Percentiles rank a stretch among this genome's conserved stretches.
Conservation (phyloP, 2,113 vertebrate species). For the Hydrolagus affinis region DNA sequence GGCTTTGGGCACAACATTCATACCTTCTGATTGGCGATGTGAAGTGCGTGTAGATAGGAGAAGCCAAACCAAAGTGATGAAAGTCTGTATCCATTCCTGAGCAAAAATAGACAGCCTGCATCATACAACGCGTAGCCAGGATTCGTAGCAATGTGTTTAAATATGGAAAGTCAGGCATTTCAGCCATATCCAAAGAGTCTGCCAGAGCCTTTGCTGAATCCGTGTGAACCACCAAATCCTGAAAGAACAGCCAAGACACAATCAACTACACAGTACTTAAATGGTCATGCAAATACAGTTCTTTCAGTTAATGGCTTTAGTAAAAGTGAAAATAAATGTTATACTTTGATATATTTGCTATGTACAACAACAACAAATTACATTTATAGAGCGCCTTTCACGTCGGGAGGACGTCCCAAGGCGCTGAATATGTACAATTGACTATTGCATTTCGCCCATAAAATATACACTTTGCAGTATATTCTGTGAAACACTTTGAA, state of each 20-base stretch:
- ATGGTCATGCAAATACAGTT: too few species aligned
- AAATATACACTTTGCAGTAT: too few species aligned
- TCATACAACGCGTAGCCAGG: constrained; percentile 93
- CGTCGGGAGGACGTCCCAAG: too few species aligned
- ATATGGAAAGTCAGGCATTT: constrained; percentile 66
- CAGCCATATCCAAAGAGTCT: constrained; percentile 78
- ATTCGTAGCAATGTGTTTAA: constrained; percentile 87
- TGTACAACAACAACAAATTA: too few species aligned
- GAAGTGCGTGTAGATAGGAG: constrained; percentile 95
- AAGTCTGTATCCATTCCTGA: constrained; percentile 95
- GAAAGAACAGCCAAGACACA: constrained; percentile 32
- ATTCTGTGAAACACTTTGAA: too few species aligned
- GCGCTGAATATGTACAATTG: too few species aligned
- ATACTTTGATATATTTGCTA: too few species aligned
- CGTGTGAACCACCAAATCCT: constrained; percentile 75
- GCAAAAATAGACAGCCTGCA: constrained; percentile 97
- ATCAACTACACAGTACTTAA: neutral
- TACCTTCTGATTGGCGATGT: constrained; percentile 96
- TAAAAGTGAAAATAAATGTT: too few species aligned
- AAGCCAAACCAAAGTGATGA: constrained; percentile 91
- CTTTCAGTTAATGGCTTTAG: too few species aligned
- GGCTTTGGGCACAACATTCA: constrained; percentile 22
- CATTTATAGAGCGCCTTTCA: too few species aligned
- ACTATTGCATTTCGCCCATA: too few species aligned
- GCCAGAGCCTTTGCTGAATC: constrained; percentile 91